Conservation (phyloP, 2,888 invertebrate genomes). For the Tanaodytes sp. region DNA sequence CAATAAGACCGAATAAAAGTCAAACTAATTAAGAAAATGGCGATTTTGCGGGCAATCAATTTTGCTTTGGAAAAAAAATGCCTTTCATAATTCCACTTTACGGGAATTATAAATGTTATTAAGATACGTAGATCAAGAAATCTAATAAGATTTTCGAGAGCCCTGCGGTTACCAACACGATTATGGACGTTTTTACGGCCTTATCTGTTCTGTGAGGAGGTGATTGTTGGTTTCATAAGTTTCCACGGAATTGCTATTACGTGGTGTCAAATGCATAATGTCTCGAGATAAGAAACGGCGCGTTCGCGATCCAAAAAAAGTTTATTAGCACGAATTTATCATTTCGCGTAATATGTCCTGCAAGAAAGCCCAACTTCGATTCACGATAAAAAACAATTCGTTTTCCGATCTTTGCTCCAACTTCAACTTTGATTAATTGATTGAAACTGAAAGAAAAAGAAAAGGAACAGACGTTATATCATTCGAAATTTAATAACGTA, state of each 20-base stretch:
- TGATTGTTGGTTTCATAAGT: conserved; percentile 54
- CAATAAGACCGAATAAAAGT: too few relatives aligned
- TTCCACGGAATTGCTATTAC: conserved; percentile 53
- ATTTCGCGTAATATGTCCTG: conserved; percentile 32
- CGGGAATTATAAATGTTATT: too few relatives aligned
- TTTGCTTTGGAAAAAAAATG: too few relatives aligned
- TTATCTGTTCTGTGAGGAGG: conserved; percentile 52
- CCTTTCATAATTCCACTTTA: too few relatives aligned
- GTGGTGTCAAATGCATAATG: conserved; percentile 54
- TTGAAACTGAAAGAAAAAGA: conserved; percentile 22
- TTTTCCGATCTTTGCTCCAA: too few relatives aligned
- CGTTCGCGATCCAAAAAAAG: conserved; percentile 48
- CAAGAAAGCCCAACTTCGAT: conserved; percentile 34
- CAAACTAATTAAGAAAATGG: too few relatives aligned
- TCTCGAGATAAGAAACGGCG: conserved; percentile 49
- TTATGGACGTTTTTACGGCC: conserved; percentile 52
- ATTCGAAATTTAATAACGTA: too few relatives aligned
- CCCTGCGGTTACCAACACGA: conserved; percentile 49
- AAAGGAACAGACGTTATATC: too few relatives aligned
- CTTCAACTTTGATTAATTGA: too few relatives aligned
- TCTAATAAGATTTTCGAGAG: conserved; percentile 45
- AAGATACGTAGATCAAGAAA: conserved; percentile 8
- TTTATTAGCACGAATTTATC: conserved; percentile 53
- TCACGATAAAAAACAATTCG: too few relatives aligned
- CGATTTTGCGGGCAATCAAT: too few relatives aligned